These are phyloP conservation scores for Tetrao urogallus DNA, from an alignment of 2,113 vertebrate species.

Conservation along the genomic window DNA sequence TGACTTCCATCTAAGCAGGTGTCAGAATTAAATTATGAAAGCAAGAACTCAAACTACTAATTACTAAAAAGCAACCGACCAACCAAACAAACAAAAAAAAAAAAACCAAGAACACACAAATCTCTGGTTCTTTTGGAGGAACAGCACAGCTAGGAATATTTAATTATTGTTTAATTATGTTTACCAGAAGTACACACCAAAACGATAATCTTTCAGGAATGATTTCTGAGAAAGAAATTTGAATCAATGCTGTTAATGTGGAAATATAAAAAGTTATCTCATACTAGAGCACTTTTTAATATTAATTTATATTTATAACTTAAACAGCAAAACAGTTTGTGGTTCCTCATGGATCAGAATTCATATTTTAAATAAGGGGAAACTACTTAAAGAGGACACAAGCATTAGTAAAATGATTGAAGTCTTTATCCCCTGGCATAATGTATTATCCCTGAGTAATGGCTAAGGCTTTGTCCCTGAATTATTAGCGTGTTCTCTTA, in stretches of 20 bases:
- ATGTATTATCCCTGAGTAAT: neutral
- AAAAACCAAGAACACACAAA: neutral
- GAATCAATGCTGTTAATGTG: neutral
- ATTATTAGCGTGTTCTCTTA: neutral
- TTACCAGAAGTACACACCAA: slow-evolving; percentile 26
- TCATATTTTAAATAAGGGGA: neutral
- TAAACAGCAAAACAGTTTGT: neutral
- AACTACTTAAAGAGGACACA: neutral
- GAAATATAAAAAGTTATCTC: neutral
- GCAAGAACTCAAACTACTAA: slow-evolving; percentile 34
- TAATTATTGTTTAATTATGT: slow-evolving; percentile 64
- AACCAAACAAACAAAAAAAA: neutral
- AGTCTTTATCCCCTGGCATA: slow-evolving; percentile 2
- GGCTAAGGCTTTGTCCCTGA: neutral
- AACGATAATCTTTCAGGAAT: neutral
- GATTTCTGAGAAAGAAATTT: neutral
- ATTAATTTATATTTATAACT: slow-evolving; percentile 21
- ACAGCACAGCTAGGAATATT: slow-evolving; percentile 40
- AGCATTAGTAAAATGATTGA: neutral
- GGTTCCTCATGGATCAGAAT: slow-evolving; percentile 7
- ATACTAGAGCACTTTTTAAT: neutral
- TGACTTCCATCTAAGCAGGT: slow-evolving; percentile 27
- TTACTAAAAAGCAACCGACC: neutral
- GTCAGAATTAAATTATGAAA: slow-evolving; percentile 45
- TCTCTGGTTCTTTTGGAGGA: slow-evolving; percentile 45